A percentile compares a stretch with the other conserved stretches of the same genome.
phyloP scores from a whole-genome alignment of 2,888 invertebrate genomes.

The Deroplatys truncata region DNA sequence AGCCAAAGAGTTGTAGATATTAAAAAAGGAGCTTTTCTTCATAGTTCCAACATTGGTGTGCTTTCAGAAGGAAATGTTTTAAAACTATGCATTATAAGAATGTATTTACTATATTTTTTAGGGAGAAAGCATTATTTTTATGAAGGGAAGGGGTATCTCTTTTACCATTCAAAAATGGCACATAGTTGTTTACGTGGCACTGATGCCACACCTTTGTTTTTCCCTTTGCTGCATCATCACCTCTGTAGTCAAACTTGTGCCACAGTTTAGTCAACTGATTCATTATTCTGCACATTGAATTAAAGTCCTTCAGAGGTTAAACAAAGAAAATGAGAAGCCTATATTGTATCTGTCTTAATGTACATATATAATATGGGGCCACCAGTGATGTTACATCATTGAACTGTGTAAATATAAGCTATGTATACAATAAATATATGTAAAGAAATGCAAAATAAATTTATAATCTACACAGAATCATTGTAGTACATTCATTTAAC shows the following conservation, averaged over 20 bases:
- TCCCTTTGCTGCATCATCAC: neutral
- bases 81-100: neutral
- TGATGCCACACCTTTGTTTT: neutral
- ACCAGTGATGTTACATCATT: neutral
- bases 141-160: neutral
- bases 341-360: neutral
- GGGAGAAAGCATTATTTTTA: conserved; percentile 5
- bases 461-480: conserved; percentile 23
- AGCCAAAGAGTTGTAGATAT: neutral
- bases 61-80: neutral
- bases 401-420: neutral
- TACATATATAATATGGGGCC: conserved; percentile 2
- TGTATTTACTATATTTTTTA: conserved; percentile 6
- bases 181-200: neutral
- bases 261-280: neutral
- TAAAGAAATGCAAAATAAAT: conserved; percentile 12
- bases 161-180: conserved; percentile 1
- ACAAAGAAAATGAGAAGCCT: neutral
- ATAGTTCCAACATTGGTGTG: neutral
- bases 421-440: conserved; percentile 14
- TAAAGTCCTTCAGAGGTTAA: neutral
- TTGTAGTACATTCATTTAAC: neutral
- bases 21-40: neutral
- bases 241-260: neutral
- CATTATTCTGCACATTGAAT: neutral